Evolutionary conservation across 2,888 invertebrate species (phyloP).

Genomic region (Hyposoter didymator): DNA sequence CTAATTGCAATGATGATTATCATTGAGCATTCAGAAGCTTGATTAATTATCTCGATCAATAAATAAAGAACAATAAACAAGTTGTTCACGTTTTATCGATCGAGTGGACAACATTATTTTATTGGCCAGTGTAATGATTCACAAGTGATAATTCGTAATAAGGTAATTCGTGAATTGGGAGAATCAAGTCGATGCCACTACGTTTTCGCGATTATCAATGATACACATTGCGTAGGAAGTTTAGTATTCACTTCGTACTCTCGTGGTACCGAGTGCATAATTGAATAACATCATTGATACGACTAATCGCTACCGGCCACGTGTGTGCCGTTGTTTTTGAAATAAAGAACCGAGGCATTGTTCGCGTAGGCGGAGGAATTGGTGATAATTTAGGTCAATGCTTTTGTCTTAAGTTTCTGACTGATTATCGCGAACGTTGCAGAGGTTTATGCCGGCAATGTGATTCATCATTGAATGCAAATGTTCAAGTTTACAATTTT

Average conservation of each 20-base stretch:
- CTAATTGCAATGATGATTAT: background rate
- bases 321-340: background rate
- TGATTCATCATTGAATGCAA: no score
- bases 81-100: background rate
- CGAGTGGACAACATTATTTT: background rate
- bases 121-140: background rate
- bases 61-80: background rate
- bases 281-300: constrained; percentile 55
- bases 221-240: background rate
- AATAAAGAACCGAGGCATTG: background rate
- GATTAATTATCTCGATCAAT: background rate
- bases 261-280: constrained; percentile 13
- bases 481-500: no score
- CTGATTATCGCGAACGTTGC: background rate
- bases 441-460: no score
- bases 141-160: background rate
- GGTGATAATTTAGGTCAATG: background rate
- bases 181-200: background rate
- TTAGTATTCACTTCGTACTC: constrained; percentile 5
- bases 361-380: background rate
- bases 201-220: background rate
- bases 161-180: background rate
- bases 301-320: background rate
- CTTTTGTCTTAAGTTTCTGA: background rate
- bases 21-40: background rate